These are phyloP conservation scores for Malurus leucopterus DNA, from an alignment of 2,797 vertebrate species.

Conservation along the genomic window DNA sequence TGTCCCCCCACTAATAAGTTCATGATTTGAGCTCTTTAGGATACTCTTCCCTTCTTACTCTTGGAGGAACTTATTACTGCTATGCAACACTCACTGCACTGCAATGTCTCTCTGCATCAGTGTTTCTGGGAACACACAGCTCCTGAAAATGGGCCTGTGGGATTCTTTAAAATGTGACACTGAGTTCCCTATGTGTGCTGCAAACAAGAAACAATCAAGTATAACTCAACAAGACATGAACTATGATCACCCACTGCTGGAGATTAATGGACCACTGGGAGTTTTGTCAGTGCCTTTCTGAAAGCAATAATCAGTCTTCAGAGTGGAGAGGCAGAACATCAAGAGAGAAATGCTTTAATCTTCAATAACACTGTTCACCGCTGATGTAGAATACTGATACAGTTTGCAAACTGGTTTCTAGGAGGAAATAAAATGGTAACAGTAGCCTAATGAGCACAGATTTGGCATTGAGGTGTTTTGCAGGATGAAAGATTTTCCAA, in stretches of 20 bases:
- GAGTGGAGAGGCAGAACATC: not conserved
- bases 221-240: not conserved
- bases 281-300: not conserved
- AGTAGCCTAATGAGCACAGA: not conserved
- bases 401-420: not conserved
- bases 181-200: not conserved
- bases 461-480: not conserved
- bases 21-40: not conserved
- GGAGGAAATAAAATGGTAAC: not conserved
- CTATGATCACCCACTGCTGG: not conserved
- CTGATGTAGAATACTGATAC: not conserved
- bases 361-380: not conserved
- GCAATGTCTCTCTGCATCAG: not conserved
- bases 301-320: not conserved
- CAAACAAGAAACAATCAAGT: not conserved
- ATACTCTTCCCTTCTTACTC: not conserved
- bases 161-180: not conserved
- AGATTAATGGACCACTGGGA: not conserved
- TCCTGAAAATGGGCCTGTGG: not conserved
- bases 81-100: not conserved
- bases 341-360: not conserved
- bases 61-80: not conserved
- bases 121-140: not conserved
- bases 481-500: not conserved
- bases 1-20: not conserved